A percentile compares a stretch with the other conserved stretches of the same genome.
phyloP scores from a whole-genome alignment of 2,888 invertebrate genomes.

The Amblyjoppa proteus region DNA sequence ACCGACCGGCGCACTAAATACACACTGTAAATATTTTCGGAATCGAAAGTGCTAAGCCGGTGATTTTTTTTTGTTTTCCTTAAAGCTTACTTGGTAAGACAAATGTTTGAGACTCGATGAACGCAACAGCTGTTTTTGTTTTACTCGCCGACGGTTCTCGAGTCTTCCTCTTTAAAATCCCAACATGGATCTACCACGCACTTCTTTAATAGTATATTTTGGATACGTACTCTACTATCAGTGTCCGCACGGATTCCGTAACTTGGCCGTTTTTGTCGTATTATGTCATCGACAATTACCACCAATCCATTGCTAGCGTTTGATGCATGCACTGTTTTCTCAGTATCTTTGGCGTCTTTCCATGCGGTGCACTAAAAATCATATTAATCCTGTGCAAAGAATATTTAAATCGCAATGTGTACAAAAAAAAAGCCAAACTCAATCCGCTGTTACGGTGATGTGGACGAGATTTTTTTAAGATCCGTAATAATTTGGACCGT shows the following conservation, averaged over 20 bases:
- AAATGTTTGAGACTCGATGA: background rate
- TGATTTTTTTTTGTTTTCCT: background rate
- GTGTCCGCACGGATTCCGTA: background rate
- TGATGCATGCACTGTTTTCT: background rate
- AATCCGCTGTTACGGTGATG: background rate
- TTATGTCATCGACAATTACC: conserved; percentile 3
- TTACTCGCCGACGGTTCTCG: background rate
- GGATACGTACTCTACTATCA: background rate
- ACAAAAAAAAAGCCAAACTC: background rate
- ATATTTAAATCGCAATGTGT: background rate
- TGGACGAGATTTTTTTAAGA: background rate
- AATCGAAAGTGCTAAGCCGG: background rate
- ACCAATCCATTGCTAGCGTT: background rate
- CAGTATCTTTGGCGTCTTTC: background rate
- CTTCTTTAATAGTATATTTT: background rate
- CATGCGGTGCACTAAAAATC: background rate
- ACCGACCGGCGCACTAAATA: background rate
- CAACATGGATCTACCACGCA: background rate
- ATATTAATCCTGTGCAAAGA: background rate
- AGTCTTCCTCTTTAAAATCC: background rate
- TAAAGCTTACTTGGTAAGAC: background rate
- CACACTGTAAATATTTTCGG: background rate
- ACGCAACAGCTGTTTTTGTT: background rate
- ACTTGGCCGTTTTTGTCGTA: background rate
- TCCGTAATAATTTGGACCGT: background rate